Base-by-base conservation (phyloP, 1,140 invertebrate species). In the Scylla paramamosain region DNA sequence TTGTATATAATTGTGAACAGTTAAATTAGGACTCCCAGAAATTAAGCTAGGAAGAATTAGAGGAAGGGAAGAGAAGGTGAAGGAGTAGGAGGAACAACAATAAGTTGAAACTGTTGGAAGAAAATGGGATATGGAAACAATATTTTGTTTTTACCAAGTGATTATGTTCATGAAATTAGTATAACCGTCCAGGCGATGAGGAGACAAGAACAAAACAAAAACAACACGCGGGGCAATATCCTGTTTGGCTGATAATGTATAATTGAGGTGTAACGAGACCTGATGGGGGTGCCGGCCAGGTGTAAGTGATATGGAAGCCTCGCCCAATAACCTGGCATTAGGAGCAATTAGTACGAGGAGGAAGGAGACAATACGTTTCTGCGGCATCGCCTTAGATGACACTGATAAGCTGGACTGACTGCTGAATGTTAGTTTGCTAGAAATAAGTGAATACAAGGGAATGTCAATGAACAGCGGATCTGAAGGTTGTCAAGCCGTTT, bases 301-400 rank as follows among this genome's bases (percentile, higher is more conserved):
- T 94, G 93, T 91, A 94, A 94, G 31, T 94, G 90, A 94, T 91
- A 94, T 52, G 52, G 93, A 89, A 91, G 88, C 87, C 87, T 88
- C 93, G 82, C 93, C 93, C 89, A 94, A 94, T 94, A 94, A 94
- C 93, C n/a, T 8, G 29, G 93, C 90, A 94, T 94, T 94, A 94
- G 93, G n/a, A n/a, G 12, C 82, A 94, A 91, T 94, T 91, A 94
- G 12, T n/a, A 6, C 67, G 67, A 77, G 25, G 67, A 8, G 12
- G n/a, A 39, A 77, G 67, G 67, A 77, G 67, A 77, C 20, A 77
- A 77, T 77, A 77, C 25, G 25, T 77, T 77, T n/a, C 6, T 7
- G n/a, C n/a, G 1, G n/a, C n/a, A 8, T n/a, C 67, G 67, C 67
- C n/a, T 77, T 77, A 59, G 20, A 77, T 77, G 67, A 77, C 67